Evolutionary conservation across 2,888 invertebrate genomes (phyloP), one percentile per base, ranked within the genome.

Genomic region (Scrobipalpa atriplicella): DNA sequence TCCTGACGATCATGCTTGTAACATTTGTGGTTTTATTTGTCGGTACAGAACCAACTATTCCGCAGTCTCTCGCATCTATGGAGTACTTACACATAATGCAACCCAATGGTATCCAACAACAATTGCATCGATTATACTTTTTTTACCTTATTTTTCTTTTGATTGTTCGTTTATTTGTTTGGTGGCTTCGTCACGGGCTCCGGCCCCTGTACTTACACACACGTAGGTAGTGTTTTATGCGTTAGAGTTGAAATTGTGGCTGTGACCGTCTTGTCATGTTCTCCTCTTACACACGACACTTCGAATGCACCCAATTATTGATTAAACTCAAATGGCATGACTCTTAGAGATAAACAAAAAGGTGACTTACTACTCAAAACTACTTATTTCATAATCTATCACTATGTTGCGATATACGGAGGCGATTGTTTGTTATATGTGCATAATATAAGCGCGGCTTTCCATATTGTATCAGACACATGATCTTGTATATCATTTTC

Each of bases 321-420:
- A 73, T 68, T 38, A 66, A 71, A 76, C 73, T 77, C 71, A 71
- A 79, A 78, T 83, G 82, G 90, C 91, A 91, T 91, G 91, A 63
- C 81, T 83, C 75, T 79, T 85, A 83, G 80, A 82, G 78, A 74
- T 78, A 78, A 78, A 75, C 66, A 69, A 83, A 92, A 93, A 94
- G 95, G 95, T 95, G 95, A 95, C 94, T 94, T 95, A 95, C 95
- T 95, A 95, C 94, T 94, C 94, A 94, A 95, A 94, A 94, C 94
- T 94, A 90, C 87, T 93, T 92, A 83, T 82, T 79, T 79, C 80
- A 76, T 81, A 76, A 76, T 82, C 80, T 87, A 81, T 86, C 85
- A 83, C 84, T 72, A 78, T 80, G 79, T 83, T 81, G 78, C 80
- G 73, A 77, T 73, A 72, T 76, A 73, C 81, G 82, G 78, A 76